Conservation (phyloP, 2,797 vertebrate species). For the Rachycentron canadum region DNA sequence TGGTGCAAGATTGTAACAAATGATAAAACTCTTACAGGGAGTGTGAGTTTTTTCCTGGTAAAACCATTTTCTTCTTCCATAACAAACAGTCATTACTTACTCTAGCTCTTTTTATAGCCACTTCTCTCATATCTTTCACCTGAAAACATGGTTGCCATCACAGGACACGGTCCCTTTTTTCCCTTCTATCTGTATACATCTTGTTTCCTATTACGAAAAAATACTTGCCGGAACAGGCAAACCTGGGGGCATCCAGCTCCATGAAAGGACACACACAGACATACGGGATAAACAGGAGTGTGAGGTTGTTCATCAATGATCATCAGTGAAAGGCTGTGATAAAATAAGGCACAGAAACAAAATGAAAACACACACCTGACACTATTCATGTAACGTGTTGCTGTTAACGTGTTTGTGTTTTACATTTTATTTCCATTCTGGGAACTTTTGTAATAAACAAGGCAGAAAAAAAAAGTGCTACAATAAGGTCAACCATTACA, state of each 20-base stretch:
- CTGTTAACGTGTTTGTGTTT: slow-evolving; percentile 3
- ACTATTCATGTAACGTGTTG: slow-evolving; percentile 1
- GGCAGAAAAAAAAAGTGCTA: slow-evolving; percentile 42
- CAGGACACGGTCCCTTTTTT: slow-evolving; percentile 5
- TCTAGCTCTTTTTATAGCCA: slow-evolving; percentile 4
- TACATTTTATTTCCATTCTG: slow-evolving; percentile 45
- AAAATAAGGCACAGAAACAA: slow-evolving; percentile 60
- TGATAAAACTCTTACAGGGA: slow-evolving; percentile 59
- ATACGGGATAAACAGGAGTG: slow-evolving; percentile 25
- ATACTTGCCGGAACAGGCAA: slow-evolving; percentile 39
- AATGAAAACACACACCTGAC: slow-evolving; percentile 42
- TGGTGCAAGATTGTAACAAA: slow-evolving; percentile 74
- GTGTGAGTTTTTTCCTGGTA: slow-evolving; percentile 43
- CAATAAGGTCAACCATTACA: slow-evolving; percentile 14
- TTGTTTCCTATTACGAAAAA: slow-evolving; percentile 46
- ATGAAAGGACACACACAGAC: slow-evolving; percentile 37
- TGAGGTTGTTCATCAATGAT: slow-evolving; percentile 36
- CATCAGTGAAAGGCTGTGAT: slow-evolving; percentile 41
- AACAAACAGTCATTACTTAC: slow-evolving; percentile 15
- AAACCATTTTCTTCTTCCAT: slow-evolving; percentile 43
- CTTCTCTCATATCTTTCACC: slow-evolving; percentile 16
- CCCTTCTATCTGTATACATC: neutral
- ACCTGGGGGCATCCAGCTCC: slow-evolving; percentile 15
- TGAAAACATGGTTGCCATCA: slow-evolving; percentile 30
- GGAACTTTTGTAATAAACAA: slow-evolving; percentile 45